Conservation (phyloP, 23 tunicate genomes). For the Botrylloides violaceus region DNA sequence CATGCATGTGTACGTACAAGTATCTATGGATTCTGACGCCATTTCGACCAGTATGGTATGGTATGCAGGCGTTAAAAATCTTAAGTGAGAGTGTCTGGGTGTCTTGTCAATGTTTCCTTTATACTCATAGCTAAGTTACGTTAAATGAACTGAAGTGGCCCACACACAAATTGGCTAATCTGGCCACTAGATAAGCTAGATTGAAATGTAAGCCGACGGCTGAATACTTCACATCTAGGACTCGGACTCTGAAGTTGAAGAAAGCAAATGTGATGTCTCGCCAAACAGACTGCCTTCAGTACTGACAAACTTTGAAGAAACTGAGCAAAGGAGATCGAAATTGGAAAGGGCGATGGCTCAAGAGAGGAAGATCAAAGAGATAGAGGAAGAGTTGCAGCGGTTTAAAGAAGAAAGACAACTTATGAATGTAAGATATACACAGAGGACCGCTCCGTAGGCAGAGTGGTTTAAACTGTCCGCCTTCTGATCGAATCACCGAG, state of each 20-base stretch:
- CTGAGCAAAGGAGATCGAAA: constrained; percentile 28
- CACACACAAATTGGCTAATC: too few species aligned
- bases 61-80: too few species aligned
- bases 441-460: too few species aligned
- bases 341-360: constrained; percentile 34
- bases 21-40: background rate
- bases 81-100: too few species aligned
- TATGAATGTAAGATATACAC: constrained; percentile 24
- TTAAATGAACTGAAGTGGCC: too few species aligned
- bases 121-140: too few species aligned
- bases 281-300: constrained; percentile 36
- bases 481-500: too few species aligned
- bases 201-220: too few species aligned
- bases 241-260: constrained; percentile 12
- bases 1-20: too few species aligned
- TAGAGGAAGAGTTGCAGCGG: constrained; percentile 45
- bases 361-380: constrained; percentile 32
- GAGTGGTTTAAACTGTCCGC: too few species aligned
- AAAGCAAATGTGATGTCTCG: background rate
- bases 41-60: background rate
- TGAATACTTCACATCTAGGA: background rate
- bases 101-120: too few species aligned
- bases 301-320: constrained; percentile 37
- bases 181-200: too few species aligned
- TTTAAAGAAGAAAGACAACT: constrained; percentile 46